phyloP scores from a whole-genome alignment of 2,797 vertebrate genomes.

The Hapalemur alaotrensis region DNA sequence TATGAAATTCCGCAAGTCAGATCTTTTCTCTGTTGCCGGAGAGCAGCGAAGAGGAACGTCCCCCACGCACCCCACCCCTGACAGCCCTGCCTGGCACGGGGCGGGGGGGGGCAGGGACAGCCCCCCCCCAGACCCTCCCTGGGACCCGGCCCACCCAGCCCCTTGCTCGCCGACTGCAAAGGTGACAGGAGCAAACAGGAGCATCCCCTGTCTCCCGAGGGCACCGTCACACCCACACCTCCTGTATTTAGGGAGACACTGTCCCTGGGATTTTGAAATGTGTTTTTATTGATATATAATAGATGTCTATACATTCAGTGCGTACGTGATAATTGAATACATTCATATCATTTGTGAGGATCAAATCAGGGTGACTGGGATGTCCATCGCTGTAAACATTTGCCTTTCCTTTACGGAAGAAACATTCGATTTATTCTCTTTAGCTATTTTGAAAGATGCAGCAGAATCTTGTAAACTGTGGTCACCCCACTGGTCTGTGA shows the following conservation, averaged over 20 bases:
- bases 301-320: not conserved
- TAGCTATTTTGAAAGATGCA: not conserved
- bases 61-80: too few relatives aligned
- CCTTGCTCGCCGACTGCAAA: fast-evolving
- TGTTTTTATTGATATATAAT: not conserved
- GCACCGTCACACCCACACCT: not conserved
- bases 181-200: fast-evolving
- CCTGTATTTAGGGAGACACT: fast-evolving
- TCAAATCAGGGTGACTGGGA: not conserved
- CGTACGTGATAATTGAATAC: not conserved
- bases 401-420: not conserved
- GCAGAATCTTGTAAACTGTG: not conserved
- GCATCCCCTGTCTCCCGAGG: fast-evolving
- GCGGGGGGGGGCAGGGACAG: fast-evolving
- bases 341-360: not conserved
- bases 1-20: not conserved
- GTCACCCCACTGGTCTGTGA: not conserved
- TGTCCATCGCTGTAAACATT: not conserved
- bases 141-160: fast-evolving
- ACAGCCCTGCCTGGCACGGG: fast-evolving
- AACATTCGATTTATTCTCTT: not conserved
- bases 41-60: fast-evolving
- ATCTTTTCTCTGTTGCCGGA: not conserved
- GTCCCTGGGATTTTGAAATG: too few relatives aligned
- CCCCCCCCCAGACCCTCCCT: fast-evolving